A percentile compares a stretch with the other conserved stretches of the same genome.
Evolutionary conservation across 92 coral and sea anemone genomes (phyloP).

Genomic region (Nematostella vectensis): DNA sequence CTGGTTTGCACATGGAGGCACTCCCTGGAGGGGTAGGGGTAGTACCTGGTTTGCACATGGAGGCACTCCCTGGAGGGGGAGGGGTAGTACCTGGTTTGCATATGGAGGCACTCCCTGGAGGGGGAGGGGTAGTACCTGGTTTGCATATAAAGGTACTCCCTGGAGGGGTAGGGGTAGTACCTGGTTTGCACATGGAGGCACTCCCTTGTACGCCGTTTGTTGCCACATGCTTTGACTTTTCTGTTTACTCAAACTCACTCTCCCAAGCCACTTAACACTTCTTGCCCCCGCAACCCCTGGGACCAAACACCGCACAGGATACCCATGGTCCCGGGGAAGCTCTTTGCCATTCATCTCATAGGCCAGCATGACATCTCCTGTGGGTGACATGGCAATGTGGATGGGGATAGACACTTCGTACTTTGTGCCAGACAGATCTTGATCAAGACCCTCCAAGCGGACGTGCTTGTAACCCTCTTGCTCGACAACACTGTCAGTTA

Average conservation of each 20-base stretch:
- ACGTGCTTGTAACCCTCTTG: background rate
- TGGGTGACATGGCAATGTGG: slow-evolving; percentile 27
- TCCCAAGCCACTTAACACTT: slow-evolving; percentile 50
- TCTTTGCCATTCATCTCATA: slow-evolving; percentile 55
- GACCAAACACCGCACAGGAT: slow-evolving; percentile 37
- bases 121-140: too few species aligned
- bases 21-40: too few species aligned
- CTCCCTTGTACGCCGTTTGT: background rate
- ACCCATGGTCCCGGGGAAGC: slow-evolving; percentile 57
- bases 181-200: too few species aligned
- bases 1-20: too few species aligned
- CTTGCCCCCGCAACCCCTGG: slow-evolving; percentile 56
- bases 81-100: too few species aligned
- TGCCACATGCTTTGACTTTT: slow-evolving; percentile 57
- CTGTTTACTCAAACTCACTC: slow-evolving; percentile 30
- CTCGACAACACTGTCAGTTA: background rate
- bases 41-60: too few species aligned
- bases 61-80: too few species aligned
- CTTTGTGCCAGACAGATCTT: slow-evolving; percentile 27
- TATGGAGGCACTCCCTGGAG: too few species aligned
- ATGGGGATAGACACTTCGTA: slow-evolving; percentile 50
- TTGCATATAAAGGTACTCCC: too few species aligned
- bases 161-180: too few species aligned
- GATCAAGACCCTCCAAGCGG: slow-evolving; percentile 41
- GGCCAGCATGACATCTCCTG: slow-evolving; percentile 36